Evolutionary conservation across 2,113 vertebrate species (phyloP).

Genomic region (Otis tarda): DNA sequence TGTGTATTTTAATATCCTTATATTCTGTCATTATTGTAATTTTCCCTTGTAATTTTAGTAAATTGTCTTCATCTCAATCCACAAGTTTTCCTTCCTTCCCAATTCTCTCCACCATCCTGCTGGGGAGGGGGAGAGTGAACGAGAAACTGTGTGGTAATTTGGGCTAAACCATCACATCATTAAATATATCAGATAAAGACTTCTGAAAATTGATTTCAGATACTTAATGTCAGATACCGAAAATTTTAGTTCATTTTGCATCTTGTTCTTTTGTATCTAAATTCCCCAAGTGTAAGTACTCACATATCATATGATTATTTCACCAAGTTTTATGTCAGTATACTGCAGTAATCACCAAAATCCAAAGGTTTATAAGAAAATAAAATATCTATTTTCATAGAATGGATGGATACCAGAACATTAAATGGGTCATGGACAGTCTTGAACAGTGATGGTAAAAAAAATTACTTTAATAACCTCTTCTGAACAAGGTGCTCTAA

Average conservation of each 20-base stretch:
- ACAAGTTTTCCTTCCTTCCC: no score
- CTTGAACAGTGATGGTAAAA: neutral
- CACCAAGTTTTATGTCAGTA: neutral
- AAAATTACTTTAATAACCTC: neutral
- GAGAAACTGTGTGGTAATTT: no score
- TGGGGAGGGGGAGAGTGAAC: no score
- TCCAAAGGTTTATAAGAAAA: neutral
- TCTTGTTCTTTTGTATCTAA: neutral
- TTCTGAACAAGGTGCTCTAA: neutral
- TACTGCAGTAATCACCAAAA: neutral
- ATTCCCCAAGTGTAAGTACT: neutral
- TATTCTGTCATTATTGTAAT: no score
- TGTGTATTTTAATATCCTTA: no score
- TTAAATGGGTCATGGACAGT: neutral
- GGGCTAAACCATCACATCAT: neutral
- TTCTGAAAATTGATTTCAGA: neutral
- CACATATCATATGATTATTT: neutral
- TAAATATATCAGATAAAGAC: neutral
- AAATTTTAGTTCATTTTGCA: neutral
- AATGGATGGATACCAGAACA: neutral
- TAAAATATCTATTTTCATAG: neutral
- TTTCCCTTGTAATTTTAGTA: no score
- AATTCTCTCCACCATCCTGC: no score
- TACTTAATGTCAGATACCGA: neutral
- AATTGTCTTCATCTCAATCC: no score